phyloP scores from a whole-genome alignment of 2,797 vertebrate genomes.

The Protosalanx chinensis region DNA sequence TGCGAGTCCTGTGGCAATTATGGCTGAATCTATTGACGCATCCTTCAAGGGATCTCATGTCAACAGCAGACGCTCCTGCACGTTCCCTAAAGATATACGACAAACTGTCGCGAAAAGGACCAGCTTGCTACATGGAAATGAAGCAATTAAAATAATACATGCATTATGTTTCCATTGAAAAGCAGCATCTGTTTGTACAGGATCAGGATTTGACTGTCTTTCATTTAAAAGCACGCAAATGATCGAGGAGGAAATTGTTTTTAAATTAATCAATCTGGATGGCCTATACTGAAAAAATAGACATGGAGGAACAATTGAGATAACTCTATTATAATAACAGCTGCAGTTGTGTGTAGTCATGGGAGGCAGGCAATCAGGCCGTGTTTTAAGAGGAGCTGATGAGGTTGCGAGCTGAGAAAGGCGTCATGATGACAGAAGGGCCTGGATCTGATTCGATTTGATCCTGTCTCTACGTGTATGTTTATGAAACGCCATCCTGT shows the following conservation, averaged over 20 bases:
- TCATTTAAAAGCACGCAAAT: conserved; percentile 24
- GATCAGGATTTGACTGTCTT: conserved; percentile 21
- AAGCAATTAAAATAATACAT: conserved; percentile 63
- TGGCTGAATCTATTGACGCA: conserved; percentile 56
- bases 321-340: background rate
- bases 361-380: conserved; percentile 15
- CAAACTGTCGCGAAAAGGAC: conserved; percentile 46
- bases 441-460: conserved; percentile 52
- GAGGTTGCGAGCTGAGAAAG: conserved; percentile 27
- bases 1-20: conserved; percentile 42
- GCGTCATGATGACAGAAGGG: conserved; percentile 39
- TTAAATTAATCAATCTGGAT: background rate
- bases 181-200: conserved; percentile 42
- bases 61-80: conserved; percentile 53
- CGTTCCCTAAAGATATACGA: conserved; percentile 49
- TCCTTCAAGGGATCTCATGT: conserved; percentile 59
- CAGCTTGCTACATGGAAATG: conserved; percentile 54
- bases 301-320: background rate
- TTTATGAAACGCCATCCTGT: conserved; percentile 46
- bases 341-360: background rate
- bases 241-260: conserved; percentile 7
- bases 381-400: conserved; percentile 28
- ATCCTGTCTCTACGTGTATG: conserved; percentile 37
- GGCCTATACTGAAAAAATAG: background rate
- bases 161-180: conserved; percentile 49